Percentiles rank a stretch among this genome's conserved stretches.
Conservation (phyloP, 2,797 vertebrate genomes). For the Enteromius fasciolatus region DNA sequence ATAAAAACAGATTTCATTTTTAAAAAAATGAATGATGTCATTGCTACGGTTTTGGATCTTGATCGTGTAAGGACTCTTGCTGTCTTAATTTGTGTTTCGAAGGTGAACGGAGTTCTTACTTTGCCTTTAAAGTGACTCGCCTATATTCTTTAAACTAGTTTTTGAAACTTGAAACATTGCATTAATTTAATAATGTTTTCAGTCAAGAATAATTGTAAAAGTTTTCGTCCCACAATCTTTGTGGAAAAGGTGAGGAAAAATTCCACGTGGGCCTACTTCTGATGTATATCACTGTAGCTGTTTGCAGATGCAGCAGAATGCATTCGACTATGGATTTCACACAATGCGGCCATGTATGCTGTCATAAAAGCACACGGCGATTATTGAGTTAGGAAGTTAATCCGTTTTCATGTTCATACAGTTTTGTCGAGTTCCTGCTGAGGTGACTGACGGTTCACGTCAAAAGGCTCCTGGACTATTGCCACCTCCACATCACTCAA, state of each 20-base stretch:
- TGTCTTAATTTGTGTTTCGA: too few species aligned
- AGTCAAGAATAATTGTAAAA: neutral
- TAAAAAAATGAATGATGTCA: too few species aligned
- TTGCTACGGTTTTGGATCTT: too few species aligned
- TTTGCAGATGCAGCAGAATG: slow-evolving; percentile 35
- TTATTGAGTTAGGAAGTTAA: slow-evolving; percentile 63
- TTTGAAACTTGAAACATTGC: neutral
- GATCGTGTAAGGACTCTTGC: too few species aligned
- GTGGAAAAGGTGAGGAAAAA: neutral
- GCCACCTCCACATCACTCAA: slow-evolving; percentile 71
- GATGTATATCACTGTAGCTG: neutral
- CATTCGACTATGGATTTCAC: slow-evolving; percentile 25
- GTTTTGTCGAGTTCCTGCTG: slow-evolving; percentile 70
- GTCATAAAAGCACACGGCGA: slow-evolving; percentile 48
- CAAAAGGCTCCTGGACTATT: slow-evolving; percentile 60
- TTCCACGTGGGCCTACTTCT: neutral
- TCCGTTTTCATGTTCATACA: slow-evolving; percentile 73
- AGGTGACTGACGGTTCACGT: slow-evolving; percentile 57
- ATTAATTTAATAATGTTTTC: neutral
- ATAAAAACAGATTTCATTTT: too few species aligned
- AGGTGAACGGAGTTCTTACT: too few species aligned
- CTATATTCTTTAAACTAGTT: neutral
- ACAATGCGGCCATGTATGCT: slow-evolving; percentile 36
- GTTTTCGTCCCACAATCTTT: neutral
- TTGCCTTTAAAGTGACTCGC: too few species aligned